Evolutionary conservation across 1,140 invertebrate genomes (phyloP).

Genomic region (Diachasma alloeum): DNA sequence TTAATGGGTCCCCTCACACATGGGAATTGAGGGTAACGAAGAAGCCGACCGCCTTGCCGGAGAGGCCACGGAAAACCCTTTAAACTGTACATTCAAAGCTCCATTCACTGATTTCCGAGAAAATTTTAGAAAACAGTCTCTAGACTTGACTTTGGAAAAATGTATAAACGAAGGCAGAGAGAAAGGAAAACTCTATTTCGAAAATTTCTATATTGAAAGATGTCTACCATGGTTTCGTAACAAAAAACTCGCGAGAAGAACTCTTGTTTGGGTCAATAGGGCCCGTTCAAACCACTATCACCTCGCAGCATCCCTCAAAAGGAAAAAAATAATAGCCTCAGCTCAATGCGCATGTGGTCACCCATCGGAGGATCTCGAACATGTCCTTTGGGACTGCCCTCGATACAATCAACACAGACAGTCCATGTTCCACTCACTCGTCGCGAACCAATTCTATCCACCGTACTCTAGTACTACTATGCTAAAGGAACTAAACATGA

Average conservation of each 20-base stretch:
- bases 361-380: neutral
- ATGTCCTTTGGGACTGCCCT: neutral
- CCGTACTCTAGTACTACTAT: neutral
- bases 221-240: neutral
- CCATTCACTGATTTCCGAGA: neutral
- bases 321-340: neutral
- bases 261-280: neutral
- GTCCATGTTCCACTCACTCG: neutral
- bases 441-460: neutral
- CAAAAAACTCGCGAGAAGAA: neutral
- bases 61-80: neutral
- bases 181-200: neutral
- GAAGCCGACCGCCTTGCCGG: neutral
- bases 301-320: neutral
- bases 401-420: neutral
- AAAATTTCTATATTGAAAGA: neutral
- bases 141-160: neutral
- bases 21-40: slow-evolving; percentile 12
- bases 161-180: neutral
- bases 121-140: neutral
- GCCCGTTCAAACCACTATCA: neutral
- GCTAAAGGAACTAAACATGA: neutral
- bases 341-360: neutral
- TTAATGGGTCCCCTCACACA: slow-evolving; percentile 17
- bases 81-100: neutral